phyloP scores from a whole-genome alignment of 2,888 invertebrate species.

The Pammene aurita region DNA sequence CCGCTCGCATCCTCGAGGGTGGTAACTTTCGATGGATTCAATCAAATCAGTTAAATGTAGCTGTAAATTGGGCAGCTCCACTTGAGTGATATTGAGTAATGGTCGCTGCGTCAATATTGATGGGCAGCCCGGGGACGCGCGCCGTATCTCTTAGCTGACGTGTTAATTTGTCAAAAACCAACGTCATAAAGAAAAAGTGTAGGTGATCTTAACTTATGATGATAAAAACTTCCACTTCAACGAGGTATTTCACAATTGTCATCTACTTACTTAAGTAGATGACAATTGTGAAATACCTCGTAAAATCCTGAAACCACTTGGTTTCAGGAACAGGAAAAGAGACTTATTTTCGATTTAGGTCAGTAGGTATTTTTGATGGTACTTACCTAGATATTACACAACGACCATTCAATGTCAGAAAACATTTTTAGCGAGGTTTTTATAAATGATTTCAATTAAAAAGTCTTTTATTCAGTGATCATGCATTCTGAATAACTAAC shows the following conservation, averaged over 20 bases:
- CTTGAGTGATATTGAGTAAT: slow-evolving; percentile 80
- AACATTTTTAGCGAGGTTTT: background rate
- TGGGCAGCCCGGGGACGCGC: slow-evolving; percentile 64
- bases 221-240: slow-evolving; percentile 43
- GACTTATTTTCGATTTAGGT: background rate
- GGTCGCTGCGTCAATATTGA: slow-evolving; percentile 74
- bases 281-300: too few species aligned
- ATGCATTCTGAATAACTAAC: background rate
- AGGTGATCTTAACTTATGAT: slow-evolving; percentile 54
- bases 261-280: too few species aligned
- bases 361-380: background rate
- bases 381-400: background rate
- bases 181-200: slow-evolving; percentile 71
- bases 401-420: background rate
- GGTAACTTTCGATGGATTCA: slow-evolving; percentile 74
- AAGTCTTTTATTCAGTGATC: slow-evolving; percentile 21
- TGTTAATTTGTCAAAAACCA: slow-evolving; percentile 77
- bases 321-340: slow-evolving; percentile 15
- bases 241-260: slow-evolving; percentile 25
- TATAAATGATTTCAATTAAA: too few species aligned
- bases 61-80: slow-evolving; percentile 81
- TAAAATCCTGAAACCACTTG: too few species aligned
- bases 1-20: slow-evolving; percentile 51
- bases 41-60: slow-evolving; percentile 81
- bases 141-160: slow-evolving; percentile 68